Evolutionary conservation across 2,113 vertebrate genomes (phyloP), one percentile per base, ranked within the genome.

Genomic region (Phylloscopus trochiloides): DNA sequence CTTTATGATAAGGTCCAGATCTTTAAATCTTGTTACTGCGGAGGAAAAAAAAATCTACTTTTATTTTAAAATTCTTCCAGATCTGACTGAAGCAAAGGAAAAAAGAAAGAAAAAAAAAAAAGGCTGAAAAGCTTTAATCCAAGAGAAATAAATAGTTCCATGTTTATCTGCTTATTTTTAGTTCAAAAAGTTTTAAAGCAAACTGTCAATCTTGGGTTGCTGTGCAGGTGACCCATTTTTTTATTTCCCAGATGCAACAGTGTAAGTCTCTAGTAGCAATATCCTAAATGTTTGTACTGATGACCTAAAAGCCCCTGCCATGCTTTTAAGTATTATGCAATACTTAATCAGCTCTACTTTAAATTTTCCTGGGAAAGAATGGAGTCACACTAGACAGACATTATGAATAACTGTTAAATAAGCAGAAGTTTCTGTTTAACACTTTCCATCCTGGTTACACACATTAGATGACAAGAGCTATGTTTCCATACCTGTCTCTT

Each of bases 401-500:
- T 29, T 34, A n/a, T 20, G 24, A 76, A 22, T 28, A 63, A 71
- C 48, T 70, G 8, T 38, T 78, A 32, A 87, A 11, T 10, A 45
- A 57, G 34, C 40, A 54, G 19, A 54, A 10, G 34, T 24, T 80
- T 77, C 42, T 88, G 14, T 67, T 68, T 62, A 59, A 38, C 7
- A 1, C 7, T 68, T 95, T 95, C 68, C 40, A 32, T 40, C 55
- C 34, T 55, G 14, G 34, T 71, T 76, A 20, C 12, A 24, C 0
- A 0, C 29, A 21, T 26, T 18, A 87, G 52, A 70, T 54, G 54
- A 54, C n/a, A 85, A 67, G 47, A 58, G 68, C 66, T 75, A 20
- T 8, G 2, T 47, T 81, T 86, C 43, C 79, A 65, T 98, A 99
- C 99, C 99, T 99, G 97, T 98, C 98, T 92, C 94, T 86, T 70